phyloP scores from a whole-genome alignment of 2,113 vertebrate genomes.

The Pardalotus punctatus region DNA sequence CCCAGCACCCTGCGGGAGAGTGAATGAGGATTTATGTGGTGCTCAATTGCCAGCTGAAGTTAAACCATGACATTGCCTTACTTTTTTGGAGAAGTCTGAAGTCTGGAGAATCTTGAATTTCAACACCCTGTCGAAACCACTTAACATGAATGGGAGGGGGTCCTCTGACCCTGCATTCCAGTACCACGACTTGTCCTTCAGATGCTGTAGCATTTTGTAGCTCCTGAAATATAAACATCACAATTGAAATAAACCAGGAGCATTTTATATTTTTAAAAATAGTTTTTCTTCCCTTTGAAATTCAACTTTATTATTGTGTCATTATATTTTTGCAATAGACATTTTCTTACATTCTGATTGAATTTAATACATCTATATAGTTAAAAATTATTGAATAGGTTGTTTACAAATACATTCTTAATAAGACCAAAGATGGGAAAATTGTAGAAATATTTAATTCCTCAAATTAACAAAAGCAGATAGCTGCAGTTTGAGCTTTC shows the following conservation, averaged over 20 bases:
- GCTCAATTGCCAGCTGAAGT: neutral
- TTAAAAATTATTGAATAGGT: neutral
- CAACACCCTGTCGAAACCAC: slow-evolving; percentile 88
- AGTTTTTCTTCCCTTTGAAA: neutral
- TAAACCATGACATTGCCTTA: slow-evolving; percentile 64
- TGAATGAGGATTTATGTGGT: neutral
- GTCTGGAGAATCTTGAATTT: slow-evolving; percentile 96
- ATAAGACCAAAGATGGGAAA: neutral
- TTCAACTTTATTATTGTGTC: neutral
- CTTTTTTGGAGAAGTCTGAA: slow-evolving; percentile 98
- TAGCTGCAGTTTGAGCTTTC: neutral
- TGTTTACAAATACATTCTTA: neutral
- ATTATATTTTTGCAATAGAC: neutral
- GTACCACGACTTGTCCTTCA: slow-evolving; percentile 92
- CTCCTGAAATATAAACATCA: slow-evolving; percentile 71
- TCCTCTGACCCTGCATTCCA: slow-evolving; percentile 93
- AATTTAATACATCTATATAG: neutral
- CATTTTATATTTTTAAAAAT: neutral
- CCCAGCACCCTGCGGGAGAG: neutral
- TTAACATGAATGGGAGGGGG: slow-evolving; percentile 82
- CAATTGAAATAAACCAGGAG: neutral
- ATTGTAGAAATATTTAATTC: neutral
- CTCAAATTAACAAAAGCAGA: neutral
- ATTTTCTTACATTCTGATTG: neutral
- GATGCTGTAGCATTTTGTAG: slow-evolving; percentile 85